These are phyloP conservation scores for Trachemys scripta DNA, from an alignment of 2,113 vertebrate species.

Conservation along the genomic window DNA sequence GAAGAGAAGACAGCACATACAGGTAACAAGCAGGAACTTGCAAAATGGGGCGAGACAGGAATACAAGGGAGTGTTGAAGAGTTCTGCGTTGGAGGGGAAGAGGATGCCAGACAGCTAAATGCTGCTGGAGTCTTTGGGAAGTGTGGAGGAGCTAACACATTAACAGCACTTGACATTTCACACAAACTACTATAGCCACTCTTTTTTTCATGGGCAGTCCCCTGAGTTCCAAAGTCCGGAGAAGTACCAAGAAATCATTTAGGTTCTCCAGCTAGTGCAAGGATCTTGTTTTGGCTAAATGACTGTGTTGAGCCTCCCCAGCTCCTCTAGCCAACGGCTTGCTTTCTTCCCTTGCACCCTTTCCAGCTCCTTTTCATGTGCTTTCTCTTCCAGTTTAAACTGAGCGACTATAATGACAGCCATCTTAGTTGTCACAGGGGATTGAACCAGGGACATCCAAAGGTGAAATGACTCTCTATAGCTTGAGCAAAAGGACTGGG, in stretches of 20 bases:
- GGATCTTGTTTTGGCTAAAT: neutral
- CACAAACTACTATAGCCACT: neutral
- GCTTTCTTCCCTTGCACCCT: neutral
- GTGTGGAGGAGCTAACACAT: neutral
- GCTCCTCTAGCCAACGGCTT: neutral
- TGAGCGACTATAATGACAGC: neutral
- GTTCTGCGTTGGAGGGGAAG: neutral
- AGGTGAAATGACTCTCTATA: neutral
- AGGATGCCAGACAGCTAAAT: neutral
- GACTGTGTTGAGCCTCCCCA: neutral
- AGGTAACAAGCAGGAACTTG: neutral
- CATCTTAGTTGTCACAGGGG: neutral
- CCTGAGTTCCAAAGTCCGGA: neutral
- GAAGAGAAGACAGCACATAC: neutral
- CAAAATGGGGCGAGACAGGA: neutral
- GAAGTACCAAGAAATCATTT: neutral
- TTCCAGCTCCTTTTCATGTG: neutral
- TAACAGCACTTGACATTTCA: neutral
- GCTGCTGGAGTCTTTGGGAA: neutral
- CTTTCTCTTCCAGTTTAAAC: slow-evolving; percentile 9
- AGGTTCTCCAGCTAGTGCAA: neutral
- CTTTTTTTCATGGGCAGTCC: neutral
- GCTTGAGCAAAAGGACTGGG: neutral
- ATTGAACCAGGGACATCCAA: neutral
- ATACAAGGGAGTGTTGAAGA: neutral